Evolutionary conservation across 2,888 invertebrate species (phyloP).

Genomic region (Anoplius nigerrimus): DNA sequence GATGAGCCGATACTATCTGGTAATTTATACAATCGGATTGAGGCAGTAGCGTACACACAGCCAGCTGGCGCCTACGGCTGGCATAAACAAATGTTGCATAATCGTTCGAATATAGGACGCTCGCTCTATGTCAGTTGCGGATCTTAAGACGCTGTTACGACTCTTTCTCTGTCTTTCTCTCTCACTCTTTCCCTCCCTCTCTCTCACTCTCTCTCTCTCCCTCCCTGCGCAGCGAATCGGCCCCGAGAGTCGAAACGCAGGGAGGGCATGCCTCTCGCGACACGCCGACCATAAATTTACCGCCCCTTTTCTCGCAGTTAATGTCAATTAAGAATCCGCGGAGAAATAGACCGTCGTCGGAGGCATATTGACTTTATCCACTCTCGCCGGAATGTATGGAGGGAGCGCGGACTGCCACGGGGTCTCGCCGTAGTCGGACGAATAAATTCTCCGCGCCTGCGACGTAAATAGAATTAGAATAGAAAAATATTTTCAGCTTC

Average conservation of each 20-base stretch:
- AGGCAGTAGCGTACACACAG: slow-evolving; percentile 26
- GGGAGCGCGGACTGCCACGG: background rate
- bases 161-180: slow-evolving; percentile 6
- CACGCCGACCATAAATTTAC: background rate
- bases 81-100: slow-evolving; percentile 57
- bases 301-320: background rate
- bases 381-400: too few species aligned
- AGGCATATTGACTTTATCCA: too few species aligned
- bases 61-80: slow-evolving; percentile 40
- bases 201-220: slow-evolving; percentile 13
- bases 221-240: too few species aligned
- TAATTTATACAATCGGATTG: slow-evolving; percentile 26
- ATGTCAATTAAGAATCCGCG: background rate
- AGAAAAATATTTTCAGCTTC: too few species aligned
- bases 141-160: slow-evolving; percentile 19
- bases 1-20: slow-evolving; percentile 7
- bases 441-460: too few species aligned
- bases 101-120: slow-evolving; percentile 43
- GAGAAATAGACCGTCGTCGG: background rate
- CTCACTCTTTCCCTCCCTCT: too few species aligned
- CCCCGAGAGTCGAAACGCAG: too few species aligned
- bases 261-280: slow-evolving; percentile 3
- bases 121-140: slow-evolving; percentile 35
- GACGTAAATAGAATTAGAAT: too few species aligned
- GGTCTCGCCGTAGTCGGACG: background rate